Evolutionary conservation across 1,140 invertebrate species (phyloP).

Genomic region (Drosophila subobscura): DNA sequence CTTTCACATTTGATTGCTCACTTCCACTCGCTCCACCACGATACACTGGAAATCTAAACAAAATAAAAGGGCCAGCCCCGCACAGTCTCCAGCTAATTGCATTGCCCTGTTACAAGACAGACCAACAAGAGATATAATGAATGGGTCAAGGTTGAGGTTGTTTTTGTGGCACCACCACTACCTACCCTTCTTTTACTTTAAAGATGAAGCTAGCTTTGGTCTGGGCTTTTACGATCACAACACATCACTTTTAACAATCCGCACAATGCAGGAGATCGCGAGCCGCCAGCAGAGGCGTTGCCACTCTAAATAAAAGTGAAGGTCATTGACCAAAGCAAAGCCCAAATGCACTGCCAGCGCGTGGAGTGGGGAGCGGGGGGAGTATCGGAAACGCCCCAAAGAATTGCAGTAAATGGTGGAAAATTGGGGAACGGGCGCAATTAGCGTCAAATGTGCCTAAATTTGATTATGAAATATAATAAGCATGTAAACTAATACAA

Average conservation of each 20-base stretch:
- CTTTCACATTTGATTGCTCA: constrained; percentile 29
- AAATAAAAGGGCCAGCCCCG: constrained; percentile 11
- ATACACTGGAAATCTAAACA: constrained; percentile 35
- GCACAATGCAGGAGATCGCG: background rate
- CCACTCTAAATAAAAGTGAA: constrained; percentile 37
- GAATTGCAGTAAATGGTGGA: constrained; percentile 39
- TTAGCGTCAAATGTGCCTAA: constrained; percentile 57
- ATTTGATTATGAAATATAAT: constrained; percentile 77
- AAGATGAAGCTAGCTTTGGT: constrained; percentile 18
- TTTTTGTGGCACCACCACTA: background rate
- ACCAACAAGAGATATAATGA: constrained; percentile 37
- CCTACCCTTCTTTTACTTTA: constrained; percentile 50
- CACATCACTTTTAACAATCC: no score
- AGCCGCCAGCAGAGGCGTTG: constrained; percentile 3
- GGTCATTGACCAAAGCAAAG: constrained; percentile 39
- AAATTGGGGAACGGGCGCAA: constrained; percentile 58
- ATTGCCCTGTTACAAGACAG: constrained; percentile 22
- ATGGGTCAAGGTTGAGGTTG: constrained; percentile 44
- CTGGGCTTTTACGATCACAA: constrained; percentile 3
- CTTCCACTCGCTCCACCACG: constrained; percentile 23
- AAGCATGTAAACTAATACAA: constrained; percentile 45
- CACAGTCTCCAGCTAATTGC: constrained; percentile 1
- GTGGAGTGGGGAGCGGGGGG: background rate
- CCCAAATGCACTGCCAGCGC: constrained; percentile 27
- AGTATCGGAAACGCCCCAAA: constrained; percentile 11